Percentiles rank a stretch among this genome's conserved stretches.
Conservation (phyloP, 2,113 vertebrate species). For the Xiphophorus couchianus region DNA sequence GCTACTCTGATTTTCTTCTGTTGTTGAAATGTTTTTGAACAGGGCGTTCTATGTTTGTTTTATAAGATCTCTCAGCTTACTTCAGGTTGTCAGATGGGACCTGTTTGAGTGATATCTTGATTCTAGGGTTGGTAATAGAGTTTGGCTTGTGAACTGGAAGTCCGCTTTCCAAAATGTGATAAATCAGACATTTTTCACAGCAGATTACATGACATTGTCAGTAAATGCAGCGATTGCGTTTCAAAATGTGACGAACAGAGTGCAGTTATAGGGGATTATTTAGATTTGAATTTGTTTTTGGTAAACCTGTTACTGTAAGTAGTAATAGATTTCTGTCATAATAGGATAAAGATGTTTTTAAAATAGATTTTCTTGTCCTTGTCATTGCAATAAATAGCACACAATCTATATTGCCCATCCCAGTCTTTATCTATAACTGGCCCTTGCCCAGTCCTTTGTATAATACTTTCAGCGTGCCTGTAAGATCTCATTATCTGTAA, state of each 20-base stretch:
- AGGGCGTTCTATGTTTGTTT: neutral
- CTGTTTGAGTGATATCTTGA: neutral
- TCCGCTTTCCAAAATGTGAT: neutral
- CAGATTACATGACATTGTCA: too few species aligned
- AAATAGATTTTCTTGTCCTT: neutral
- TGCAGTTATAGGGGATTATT: neutral
- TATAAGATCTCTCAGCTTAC: neutral
- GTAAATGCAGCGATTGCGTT: neutral
- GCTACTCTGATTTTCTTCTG: neutral
- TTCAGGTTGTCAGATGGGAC: neutral
- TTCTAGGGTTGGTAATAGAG: neutral
- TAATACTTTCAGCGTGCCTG: constrained; percentile 3
- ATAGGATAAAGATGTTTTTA: neutral
- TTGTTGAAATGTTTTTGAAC: neutral
- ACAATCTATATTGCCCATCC: neutral
- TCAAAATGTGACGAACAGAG: neutral
- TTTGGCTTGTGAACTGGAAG: neutral
- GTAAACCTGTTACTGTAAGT: neutral
- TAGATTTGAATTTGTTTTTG: neutral
- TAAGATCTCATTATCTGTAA: constrained; percentile 22
- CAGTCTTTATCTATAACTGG: neutral
- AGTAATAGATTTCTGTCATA: neutral
- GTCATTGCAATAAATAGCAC: neutral
- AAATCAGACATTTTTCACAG: too few species aligned
- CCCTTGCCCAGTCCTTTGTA: neutral